Base-by-base conservation (phyloP, 2,113 vertebrate genomes). In the Tragulus kanchil region DNA sequence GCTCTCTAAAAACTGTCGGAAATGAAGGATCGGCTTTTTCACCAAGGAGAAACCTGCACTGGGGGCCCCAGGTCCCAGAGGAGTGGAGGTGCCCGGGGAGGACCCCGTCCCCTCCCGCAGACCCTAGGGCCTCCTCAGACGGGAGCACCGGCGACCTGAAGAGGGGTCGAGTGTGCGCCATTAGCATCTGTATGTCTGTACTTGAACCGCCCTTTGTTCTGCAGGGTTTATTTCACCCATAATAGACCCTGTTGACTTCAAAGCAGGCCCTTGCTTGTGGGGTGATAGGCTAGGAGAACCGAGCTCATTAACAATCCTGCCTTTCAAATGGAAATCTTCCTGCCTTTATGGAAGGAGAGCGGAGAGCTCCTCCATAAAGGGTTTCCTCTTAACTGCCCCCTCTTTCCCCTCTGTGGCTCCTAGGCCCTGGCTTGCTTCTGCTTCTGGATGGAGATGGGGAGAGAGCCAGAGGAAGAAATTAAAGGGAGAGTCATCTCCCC, bases 311-410 rank as follows among this genome's bases (percentile, higher is more conserved):
- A 93, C 81, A 89, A 54, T 28, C 59, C 12, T 48, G 65, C 88
- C 97, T 97, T 97, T 97, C 98, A 95, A 96, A 97, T 97, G 97
- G 97, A 97, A 97, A 97, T 96, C 4, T 84, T n/a, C 85, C 90
- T 78, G 75, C 81, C 93, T 95, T 95, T 67, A 25, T n/a, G 81
- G 75, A 93, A 90, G 54, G 79, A 15, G 85, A 36, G 79, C 78
- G 87, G 90, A 96, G 96, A 95, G 94, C 85, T 36, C 64, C 95
- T 93, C 36, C 36, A 36, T 36, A 36, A 36, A 36, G 36, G 36
- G 36, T 36, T 36, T 36, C 36, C 36, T 36, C 36, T 95, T 62
- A 95, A 58, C 84, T 52, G 81, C 90, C 85, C 64, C 56, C 93
- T 77, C 92, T 75, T 28, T 48, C 67, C 87, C 77, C 65, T 58